Evolutionary conservation across 1,140 invertebrate species (phyloP).

Genomic region (Pemphigus obesinymphae): DNA sequence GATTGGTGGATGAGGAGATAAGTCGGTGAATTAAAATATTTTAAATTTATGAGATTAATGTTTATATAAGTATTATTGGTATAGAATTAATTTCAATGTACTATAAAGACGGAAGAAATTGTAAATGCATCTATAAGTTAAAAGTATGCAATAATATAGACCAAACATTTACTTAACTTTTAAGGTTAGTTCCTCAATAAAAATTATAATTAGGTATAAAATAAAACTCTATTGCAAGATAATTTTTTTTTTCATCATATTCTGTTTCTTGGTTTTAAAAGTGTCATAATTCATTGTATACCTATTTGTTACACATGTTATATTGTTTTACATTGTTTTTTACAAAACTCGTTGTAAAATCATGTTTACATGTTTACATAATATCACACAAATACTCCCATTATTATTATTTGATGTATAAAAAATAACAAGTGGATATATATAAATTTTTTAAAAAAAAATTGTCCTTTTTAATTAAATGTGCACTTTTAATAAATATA

Average conservation of each 20-base stretch:
- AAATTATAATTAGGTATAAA: neutral
- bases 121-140: neutral
- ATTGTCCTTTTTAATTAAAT: too few species aligned
- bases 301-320: too few species aligned
- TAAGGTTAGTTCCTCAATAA: neutral
- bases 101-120: neutral
- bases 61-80: neutral
- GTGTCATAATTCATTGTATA: too few species aligned
- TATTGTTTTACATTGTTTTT: too few species aligned
- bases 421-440: too few species aligned
- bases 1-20: constrained; percentile 42
- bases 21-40: neutral
- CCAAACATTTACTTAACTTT: neutral
- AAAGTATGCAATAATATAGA: neutral
- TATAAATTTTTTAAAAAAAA: too few species aligned
- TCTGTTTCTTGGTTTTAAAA: too few species aligned
- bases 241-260: neutral
- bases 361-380: too few species aligned
- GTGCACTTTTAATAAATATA: too few species aligned
- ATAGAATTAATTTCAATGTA: neutral
- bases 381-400: neutral
- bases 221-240: neutral
- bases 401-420: too few species aligned
- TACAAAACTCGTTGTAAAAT: too few species aligned
- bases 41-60: neutral